These are phyloP conservation scores for Lasiurus borealis DNA, from an alignment of 2,113 vertebrate genomes.

Conservation along the genomic window DNA sequence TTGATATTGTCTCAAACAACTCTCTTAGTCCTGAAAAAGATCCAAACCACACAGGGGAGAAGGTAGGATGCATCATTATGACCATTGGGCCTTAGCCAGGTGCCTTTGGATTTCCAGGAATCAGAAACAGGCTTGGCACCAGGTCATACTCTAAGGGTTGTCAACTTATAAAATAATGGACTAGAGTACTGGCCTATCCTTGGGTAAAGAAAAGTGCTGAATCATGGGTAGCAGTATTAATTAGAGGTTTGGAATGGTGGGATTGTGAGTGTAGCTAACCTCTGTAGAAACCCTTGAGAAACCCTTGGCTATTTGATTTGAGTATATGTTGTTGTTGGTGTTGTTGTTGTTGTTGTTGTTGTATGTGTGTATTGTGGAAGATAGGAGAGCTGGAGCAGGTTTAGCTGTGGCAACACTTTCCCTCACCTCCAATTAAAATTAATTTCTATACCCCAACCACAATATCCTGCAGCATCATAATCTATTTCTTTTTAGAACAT, in stretches of 20 bases:
- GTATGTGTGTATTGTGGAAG: background rate
- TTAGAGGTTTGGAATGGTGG: background rate
- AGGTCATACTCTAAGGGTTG: background rate
- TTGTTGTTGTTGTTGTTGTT: no score
- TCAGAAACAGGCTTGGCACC: background rate
- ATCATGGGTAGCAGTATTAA: background rate
- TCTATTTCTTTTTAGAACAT: background rate
- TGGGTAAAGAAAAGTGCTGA: background rate
- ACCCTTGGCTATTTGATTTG: background rate
- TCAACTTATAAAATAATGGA: background rate
- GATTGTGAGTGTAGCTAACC: background rate
- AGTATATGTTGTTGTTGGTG: background rate
- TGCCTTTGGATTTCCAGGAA: conserved; percentile 2
- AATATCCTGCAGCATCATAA: background rate
- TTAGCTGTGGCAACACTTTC: background rate
- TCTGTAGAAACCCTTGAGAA: background rate
- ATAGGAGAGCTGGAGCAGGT: background rate
- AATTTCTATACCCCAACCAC: background rate
- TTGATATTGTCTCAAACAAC: background rate
- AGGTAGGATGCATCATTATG: background rate
- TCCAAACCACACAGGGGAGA: background rate
- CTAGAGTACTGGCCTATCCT: background rate
- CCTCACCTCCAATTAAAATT: background rate
- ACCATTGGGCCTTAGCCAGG: background rate
- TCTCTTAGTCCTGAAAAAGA: conserved; percentile 38